A percentile compares a stretch with the other conserved stretches of the same genome.
These are phyloP conservation scores for Zaprionus nigranus DNA, from an alignment of 1,140 invertebrate genomes.

Conservation along the genomic window DNA sequence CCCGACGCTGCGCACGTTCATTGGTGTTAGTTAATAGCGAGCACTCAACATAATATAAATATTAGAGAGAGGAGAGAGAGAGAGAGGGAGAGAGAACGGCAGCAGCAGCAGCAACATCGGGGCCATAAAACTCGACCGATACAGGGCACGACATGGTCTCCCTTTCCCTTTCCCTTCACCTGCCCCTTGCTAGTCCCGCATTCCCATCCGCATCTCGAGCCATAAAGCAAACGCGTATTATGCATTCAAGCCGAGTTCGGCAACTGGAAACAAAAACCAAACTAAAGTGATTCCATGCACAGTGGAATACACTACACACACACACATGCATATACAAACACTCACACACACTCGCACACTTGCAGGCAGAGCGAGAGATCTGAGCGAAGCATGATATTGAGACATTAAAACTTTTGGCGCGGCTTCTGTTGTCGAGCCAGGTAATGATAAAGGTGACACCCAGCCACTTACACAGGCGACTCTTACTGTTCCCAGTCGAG, in stretches of 20 bases:
- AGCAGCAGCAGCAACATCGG: conserved; percentile 9
- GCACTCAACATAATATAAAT: conserved; percentile 72
- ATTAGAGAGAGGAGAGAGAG: conserved; percentile 32
- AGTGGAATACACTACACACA: conserved; percentile 37
- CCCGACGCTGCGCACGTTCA: conserved; percentile 46
- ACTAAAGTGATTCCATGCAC: conserved; percentile 67
- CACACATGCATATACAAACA: conserved; percentile 4
- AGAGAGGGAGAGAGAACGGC: background rate
- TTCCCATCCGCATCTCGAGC: conserved; percentile 19
- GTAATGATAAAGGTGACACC: conserved; percentile 11
- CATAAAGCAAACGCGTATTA: conserved; percentile 59
- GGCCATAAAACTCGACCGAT: conserved; percentile 28
- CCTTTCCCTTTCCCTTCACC: background rate
- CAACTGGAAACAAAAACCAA: conserved; percentile 72
- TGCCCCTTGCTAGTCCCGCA: too few species aligned
- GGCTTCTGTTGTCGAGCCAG: conserved; percentile 10
- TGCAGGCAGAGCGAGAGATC: background rate
- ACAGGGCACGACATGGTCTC: background rate
- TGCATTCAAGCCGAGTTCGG: conserved; percentile 67
- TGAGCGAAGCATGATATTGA: conserved; percentile 33
- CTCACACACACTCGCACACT: background rate
- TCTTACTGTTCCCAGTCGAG: background rate
- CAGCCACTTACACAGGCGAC: background rate
- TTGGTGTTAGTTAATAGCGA: conserved; percentile 71
- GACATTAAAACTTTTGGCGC: conserved; percentile 59